These are phyloP conservation scores for Hippotragus niger DNA, from an alignment of 2,113 vertebrate species.

Conservation along the genomic window DNA sequence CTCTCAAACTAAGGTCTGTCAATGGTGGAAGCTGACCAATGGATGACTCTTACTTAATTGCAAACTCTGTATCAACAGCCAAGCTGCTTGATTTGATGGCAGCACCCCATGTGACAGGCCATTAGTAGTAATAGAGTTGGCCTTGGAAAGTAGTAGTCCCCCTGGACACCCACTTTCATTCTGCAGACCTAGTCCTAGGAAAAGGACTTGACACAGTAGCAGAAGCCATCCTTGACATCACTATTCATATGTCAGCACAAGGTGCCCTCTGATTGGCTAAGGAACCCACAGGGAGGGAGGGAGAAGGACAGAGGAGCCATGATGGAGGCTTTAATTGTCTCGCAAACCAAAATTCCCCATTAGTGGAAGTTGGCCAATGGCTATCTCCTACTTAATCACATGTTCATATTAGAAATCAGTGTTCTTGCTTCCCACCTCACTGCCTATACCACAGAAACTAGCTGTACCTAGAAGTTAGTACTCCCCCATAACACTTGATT, in stretches of 20 bases:
- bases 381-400: background rate
- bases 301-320: background rate
- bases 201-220: background rate
- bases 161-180: background rate
- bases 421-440: background rate
- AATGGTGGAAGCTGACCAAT: background rate
- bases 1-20: background rate
- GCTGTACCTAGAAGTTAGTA: background rate
- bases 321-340: background rate
- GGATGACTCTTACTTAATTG: background rate
- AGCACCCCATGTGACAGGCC: background rate
- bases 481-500: background rate
- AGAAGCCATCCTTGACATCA: background rate
- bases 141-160: background rate
- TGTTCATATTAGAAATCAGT: background rate
- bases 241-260: background rate
- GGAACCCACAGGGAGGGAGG: background rate
- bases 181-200: background rate
- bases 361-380: background rate
- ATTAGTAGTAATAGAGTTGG: background rate
- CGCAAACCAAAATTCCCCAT: background rate
- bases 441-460: background rate
- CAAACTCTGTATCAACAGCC: background rate
- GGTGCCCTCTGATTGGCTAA: background rate
- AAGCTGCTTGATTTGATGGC: background rate